Evolutionary conservation across 2,113 vertebrate species (phyloP).

Genomic region (Micronycteris hirsuta): DNA sequence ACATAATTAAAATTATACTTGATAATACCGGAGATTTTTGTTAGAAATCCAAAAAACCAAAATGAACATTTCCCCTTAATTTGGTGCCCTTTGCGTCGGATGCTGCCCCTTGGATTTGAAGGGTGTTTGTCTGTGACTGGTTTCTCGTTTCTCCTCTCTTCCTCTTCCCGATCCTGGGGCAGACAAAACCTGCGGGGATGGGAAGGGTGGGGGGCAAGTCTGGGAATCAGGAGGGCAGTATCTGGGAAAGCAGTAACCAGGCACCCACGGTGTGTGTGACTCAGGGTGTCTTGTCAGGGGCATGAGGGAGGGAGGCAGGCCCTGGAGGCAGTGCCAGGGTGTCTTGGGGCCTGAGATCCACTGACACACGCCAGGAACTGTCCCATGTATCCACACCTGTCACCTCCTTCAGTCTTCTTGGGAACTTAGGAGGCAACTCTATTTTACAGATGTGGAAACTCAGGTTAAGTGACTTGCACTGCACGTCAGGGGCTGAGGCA

Average conservation of each 20-base stretch:
- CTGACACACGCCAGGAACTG: neutral
- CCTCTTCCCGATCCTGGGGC: neutral
- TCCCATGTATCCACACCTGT: neutral
- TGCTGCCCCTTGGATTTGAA: neutral
- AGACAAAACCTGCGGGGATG: neutral
- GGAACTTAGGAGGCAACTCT: constrained; percentile 86
- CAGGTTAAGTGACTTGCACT: neutral
- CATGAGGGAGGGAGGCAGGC: neutral
- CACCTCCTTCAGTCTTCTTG: neutral
- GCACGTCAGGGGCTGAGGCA: neutral
- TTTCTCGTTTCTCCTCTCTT: neutral
- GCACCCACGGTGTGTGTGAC: neutral
- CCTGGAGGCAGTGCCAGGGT: neutral
- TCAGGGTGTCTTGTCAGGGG: neutral
- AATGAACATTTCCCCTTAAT: neutral
- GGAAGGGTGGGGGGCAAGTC: neutral
- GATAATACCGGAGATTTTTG: neutral
- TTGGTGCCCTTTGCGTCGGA: neutral
- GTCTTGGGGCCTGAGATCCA: neutral
- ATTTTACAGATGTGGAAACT: neutral
- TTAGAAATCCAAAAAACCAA: neutral
- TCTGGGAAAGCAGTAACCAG: neutral
- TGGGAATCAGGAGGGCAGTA: neutral
- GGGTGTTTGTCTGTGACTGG: neutral
- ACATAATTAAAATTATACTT: neutral